Base-by-base conservation (phyloP, 2,888 invertebrate genomes). In the Hydraecia micacea region DNA sequence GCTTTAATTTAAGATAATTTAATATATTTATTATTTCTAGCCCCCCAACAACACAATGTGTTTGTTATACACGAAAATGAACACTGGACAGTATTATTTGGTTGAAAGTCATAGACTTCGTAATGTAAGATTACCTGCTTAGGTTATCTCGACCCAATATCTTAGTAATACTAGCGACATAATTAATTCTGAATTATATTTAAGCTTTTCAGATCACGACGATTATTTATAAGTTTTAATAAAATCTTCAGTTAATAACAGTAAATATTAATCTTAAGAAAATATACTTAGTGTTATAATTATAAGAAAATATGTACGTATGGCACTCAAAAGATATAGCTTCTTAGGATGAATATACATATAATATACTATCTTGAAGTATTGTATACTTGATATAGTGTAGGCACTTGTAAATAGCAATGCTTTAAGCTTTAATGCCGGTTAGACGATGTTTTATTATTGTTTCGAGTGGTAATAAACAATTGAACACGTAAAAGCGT, bases 241-340 rank as follows among this genome's bases (percentile, higher is more conserved):
- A 87, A 81, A 87, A 86, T 86, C 81, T 87, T 82, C 80, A 84
- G 79, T 80, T 71, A 62, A 74, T 85, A 89, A 88, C 85, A 89
- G 81, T 80, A 69, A 84, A 78, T 77, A 81, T 86, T 86, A 81
- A 79, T 85, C 75, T 85, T 84, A 85, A 74, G 77, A 86, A 83
- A 79, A 88, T 85, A 86, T 86, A 42, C 11, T 42, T 42, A 86
- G 49, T 71, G 68, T 78, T 79, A 62, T 75, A 65, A 73, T 68
- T 73, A 76, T 76, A 85, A 75, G 65, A 80, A 81, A 86, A 80
- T 85, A 83, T 84, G 83, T 88, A 86, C 75, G 83, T 90, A 89
- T 89, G 89, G 89, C 89, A 89, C 89, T 89, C 81, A 80, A 81
- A 87, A 85, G 66, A 78, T 81, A 87, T 81, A 88, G 84, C 81